Percentiles rank a stretch among this genome's conserved stretches.
These are phyloP conservation scores for Dysdera silvatica DNA, from an alignment of 1,140 invertebrate species.

Conservation along the genomic window DNA sequence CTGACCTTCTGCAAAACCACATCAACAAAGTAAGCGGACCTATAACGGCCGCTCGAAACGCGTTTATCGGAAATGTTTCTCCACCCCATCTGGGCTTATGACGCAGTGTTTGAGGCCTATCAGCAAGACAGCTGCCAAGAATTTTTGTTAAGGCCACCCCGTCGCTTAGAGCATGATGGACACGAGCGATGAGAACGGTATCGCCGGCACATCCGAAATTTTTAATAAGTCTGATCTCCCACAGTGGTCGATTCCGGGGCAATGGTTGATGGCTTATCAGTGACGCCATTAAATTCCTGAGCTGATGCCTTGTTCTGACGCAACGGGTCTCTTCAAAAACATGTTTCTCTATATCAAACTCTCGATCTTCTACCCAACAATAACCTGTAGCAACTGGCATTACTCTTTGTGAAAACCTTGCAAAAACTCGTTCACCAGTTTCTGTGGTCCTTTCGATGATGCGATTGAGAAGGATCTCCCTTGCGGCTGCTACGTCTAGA, in stretches of 20 bases:
- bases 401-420: conserved; percentile 47
- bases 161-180: conserved; percentile 53
- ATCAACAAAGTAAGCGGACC: conserved; percentile 50
- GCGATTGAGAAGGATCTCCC: conserved; percentile 19
- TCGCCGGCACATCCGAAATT: conserved; percentile 46
- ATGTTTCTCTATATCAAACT: conserved; percentile 51
- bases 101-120: conserved; percentile 39
- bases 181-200: conserved; percentile 49
- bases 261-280: conserved; percentile 45
- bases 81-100: conserved; percentile 46
- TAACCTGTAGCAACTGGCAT: conserved; percentile 45
- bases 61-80: conserved; percentile 44
- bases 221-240: conserved; percentile 50
- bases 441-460: conserved; percentile 25
- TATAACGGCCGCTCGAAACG: conserved; percentile 47
- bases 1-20: conserved; percentile 41
- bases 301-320: conserved; percentile 40
- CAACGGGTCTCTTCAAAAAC: conserved; percentile 44
- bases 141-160: conserved; percentile 50
- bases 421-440: conserved; percentile 49
- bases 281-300: conserved; percentile 46
- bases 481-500: conserved; percentile 3
- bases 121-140: conserved; percentile 48
- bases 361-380: conserved; percentile 49
- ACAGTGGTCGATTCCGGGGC: conserved; percentile 47